These are phyloP conservation scores for Stegodyphus dumicola DNA, from an alignment of 1,140 invertebrate genomes.

Conservation along the genomic window DNA sequence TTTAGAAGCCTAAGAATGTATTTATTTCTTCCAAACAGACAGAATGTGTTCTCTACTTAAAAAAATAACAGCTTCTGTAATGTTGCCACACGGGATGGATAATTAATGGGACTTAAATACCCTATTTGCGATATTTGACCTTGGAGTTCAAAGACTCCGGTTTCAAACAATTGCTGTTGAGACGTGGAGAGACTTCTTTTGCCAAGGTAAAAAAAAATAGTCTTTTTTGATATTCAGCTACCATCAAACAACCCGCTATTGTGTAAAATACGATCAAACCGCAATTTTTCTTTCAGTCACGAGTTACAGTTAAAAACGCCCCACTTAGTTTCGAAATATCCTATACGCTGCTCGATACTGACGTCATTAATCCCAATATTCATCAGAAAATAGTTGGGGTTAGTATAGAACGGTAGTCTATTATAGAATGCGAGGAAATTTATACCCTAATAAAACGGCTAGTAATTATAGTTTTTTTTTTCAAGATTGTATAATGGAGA, in stretches of 20 bases:
- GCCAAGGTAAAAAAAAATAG: not conserved
- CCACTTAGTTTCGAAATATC: not conserved
- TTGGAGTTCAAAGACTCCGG: constrained; percentile 46
- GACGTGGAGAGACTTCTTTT: not conserved
- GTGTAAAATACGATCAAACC: not conserved
- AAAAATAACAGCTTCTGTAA: too few relatives aligned
- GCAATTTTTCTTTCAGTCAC: not conserved
- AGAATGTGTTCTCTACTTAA: too few relatives aligned
- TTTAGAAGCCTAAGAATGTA: too few relatives aligned
- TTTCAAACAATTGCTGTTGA: constrained; percentile 30
- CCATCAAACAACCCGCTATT: constrained; percentile 1
- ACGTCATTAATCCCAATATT: too few relatives aligned
- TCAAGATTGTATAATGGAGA: too few relatives aligned
- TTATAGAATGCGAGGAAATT: too few relatives aligned
- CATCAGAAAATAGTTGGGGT: too few relatives aligned
- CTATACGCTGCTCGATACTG: too few relatives aligned
- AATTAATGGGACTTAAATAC: constrained; percentile 39
- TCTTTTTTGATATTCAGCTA: not conserved
- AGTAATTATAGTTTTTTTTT: too few relatives aligned
- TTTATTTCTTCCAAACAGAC: too few relatives aligned
- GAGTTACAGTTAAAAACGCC: constrained; percentile 3
- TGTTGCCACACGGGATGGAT: not conserved
- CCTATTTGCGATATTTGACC: constrained; percentile 27
- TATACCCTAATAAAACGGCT: too few relatives aligned
- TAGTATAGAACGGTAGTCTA: too few relatives aligned